Evolutionary conservation across 2,797 vertebrate genomes (phyloP).

Genomic region (Gila robusta): DNA sequence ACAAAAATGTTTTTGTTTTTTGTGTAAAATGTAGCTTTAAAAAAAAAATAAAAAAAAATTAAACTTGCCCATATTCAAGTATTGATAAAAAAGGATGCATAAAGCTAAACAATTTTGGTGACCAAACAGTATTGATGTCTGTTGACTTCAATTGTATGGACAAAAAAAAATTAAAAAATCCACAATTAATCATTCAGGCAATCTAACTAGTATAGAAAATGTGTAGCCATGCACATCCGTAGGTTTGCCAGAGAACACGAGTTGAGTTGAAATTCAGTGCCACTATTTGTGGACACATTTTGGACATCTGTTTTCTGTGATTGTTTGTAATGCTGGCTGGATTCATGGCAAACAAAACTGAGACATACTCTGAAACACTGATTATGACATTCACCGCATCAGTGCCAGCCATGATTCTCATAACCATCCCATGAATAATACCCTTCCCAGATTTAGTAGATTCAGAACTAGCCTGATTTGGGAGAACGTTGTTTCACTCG

Average conservation of each 20-base stretch:
- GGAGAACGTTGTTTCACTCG: background rate
- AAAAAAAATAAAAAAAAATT: too few relatives aligned
- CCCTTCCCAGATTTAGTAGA: background rate
- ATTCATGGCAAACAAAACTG: background rate
- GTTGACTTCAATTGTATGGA: too few relatives aligned
- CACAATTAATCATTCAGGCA: background rate
- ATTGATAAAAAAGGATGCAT: too few relatives aligned
- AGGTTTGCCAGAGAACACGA: background rate
- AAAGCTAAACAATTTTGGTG: background rate
- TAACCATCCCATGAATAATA: constrained; percentile 27
- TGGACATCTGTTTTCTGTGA: background rate
- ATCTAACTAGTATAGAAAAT: background rate
- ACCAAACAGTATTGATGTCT: background rate
- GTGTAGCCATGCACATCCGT: background rate
- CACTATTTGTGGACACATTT: background rate
- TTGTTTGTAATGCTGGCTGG: background rate
- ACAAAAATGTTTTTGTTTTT: too few relatives aligned
- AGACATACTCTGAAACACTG: constrained; percentile 68
- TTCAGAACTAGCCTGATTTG: constrained; percentile 1
- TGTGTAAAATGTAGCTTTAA: too few relatives aligned
- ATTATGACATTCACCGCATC: constrained; percentile 62
- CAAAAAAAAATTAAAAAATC: too few relatives aligned
- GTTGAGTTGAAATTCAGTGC: background rate
- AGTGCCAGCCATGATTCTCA: constrained; percentile 26
- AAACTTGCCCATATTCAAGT: too few relatives aligned